Conservation (phyloP, 1,140 invertebrate genomes). For the Drosophila tani region DNA sequence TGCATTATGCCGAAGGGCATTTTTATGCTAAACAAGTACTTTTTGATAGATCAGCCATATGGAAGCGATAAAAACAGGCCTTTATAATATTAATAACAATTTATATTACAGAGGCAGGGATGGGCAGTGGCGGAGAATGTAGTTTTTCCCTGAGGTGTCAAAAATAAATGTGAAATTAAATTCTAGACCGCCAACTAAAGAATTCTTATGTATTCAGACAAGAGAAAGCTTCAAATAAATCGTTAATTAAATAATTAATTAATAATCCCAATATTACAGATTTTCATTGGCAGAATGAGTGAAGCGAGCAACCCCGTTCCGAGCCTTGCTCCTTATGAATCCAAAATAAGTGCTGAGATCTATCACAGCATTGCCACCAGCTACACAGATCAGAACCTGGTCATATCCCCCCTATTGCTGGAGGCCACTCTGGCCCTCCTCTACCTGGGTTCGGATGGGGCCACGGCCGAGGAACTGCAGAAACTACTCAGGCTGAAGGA, state of each 20-base stretch:
- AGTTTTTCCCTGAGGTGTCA: background rate
- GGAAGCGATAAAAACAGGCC: constrained; percentile 24
- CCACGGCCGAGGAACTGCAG: constrained; percentile 74
- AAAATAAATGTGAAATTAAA: background rate
- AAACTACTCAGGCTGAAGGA: constrained; percentile 58
- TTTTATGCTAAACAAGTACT: constrained; percentile 23
- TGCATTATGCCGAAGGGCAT: constrained; percentile 58
- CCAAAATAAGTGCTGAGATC: constrained; percentile 51
- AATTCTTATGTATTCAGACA: background rate
- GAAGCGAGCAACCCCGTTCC: constrained; percentile 14
- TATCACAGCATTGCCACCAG: constrained; percentile 58
- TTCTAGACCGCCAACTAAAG: background rate
- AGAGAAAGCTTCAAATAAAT: too few relatives aligned
- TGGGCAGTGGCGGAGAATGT: background rate
- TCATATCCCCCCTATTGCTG: constrained; percentile 72
- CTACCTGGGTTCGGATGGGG: constrained; percentile 74
- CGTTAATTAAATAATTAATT: too few relatives aligned
- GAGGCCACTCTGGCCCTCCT: constrained; percentile 70
- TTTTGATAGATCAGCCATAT: constrained; percentile 39
- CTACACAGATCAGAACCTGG: constrained; percentile 61
- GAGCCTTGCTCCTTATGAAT: constrained; percentile 18
- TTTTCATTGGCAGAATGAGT: constrained; percentile 49
- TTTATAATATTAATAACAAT: constrained; percentile 21
- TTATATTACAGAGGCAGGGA: background rate
- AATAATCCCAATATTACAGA: background rate